These are phyloP conservation scores for Riparia riparia DNA, from an alignment of 2,113 vertebrate genomes.

Conservation along the genomic window DNA sequence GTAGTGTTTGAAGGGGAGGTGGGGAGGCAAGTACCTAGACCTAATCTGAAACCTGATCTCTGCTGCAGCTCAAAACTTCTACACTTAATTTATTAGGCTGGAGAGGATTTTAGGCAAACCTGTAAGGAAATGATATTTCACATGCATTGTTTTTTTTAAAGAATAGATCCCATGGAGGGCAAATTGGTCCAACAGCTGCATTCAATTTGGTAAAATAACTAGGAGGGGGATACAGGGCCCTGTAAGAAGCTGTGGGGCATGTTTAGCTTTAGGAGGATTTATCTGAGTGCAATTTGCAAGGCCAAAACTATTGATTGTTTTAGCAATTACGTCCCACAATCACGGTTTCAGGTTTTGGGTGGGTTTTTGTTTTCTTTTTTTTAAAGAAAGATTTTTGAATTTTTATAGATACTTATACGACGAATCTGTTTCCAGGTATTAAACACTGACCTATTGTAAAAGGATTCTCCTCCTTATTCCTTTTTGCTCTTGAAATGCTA, in stretches of 20 bases:
- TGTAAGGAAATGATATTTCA: slow-evolving; percentile 76
- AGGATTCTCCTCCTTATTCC: slow-evolving; percentile 28
- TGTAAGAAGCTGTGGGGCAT: slow-evolving; percentile 67
- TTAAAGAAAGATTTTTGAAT: not conserved
- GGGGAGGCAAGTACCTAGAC: not conserved
- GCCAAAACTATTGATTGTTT: slow-evolving; percentile 40
- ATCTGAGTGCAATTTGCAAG: slow-evolving; percentile 63
- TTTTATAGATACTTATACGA: not conserved
- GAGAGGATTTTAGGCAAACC: slow-evolving; percentile 77
- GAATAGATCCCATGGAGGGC: slow-evolving; percentile 68
- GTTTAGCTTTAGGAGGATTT: slow-evolving; percentile 74
- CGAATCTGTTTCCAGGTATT: slow-evolving; percentile 40
- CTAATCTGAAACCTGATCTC: slow-evolving; percentile 72
- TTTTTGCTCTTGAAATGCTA: slow-evolving; percentile 57
- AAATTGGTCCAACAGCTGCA: slow-evolving; percentile 77
- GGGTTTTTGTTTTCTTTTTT: not conserved
- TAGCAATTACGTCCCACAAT: not conserved
- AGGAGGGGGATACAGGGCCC: slow-evolving; percentile 49
- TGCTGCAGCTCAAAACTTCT: slow-evolving; percentile 67
- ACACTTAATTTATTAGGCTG: slow-evolving; percentile 72
- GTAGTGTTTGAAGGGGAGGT: not conserved
- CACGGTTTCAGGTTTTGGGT: not conserved
- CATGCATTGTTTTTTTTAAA: slow-evolving; percentile 72
- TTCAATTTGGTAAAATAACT: slow-evolving; percentile 79
- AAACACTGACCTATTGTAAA: slow-evolving; percentile 16